Evolutionary conservation across 2,113 vertebrate genomes (phyloP), one percentile per base, ranked within the genome.

Genomic region (Takifugu flavidus): DNA sequence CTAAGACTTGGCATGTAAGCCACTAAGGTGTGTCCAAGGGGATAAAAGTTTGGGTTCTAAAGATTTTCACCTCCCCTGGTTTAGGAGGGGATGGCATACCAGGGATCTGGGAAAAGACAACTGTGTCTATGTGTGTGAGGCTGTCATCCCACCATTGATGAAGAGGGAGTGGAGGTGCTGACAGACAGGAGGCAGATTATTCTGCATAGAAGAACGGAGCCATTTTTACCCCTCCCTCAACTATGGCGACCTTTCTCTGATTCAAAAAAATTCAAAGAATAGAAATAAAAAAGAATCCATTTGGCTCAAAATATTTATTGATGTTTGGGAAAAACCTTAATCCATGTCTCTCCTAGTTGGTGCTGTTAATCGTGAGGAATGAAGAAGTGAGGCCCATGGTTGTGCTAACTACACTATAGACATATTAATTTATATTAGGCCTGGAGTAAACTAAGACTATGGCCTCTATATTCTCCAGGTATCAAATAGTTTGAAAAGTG

Each of bases 141-240:
- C 56, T 65, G 68, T 64, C 58, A 46, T 27, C 46, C 29, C 72
- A 71, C 51, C 25, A 67, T 53, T 60, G 42, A 79, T 73, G 69
- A 64, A 47, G 42, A 67, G 66, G 77, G 66, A 68, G 57, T 49
- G 14, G 76, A 84, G 79, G 85, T 89, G 88, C 58, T 68, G 88
- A 90, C 77, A 85, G 88, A 89, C 71, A 80, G 29, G 62, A 83
- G 78, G 67, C 89, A 90, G 87, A 89, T 82, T 72, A 79, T n/a
- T 45, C 50, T 65, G 42, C 57, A 49, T 73, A 62, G 62, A 64
- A 31, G 34, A 2, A 25, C 63, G 70, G 29, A 39, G 52, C 15
- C 42, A 7, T 53, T 65, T 76, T 65, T 54, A 8, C 56, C 54
- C 43, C 49, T 25, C 15, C 4, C 34, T 57, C 0, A 51, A 49